Evolutionary conservation across 2,113 vertebrate species (phyloP), one percentile per base, ranked within the genome.

Genomic region (Euleptes europaea): DNA sequence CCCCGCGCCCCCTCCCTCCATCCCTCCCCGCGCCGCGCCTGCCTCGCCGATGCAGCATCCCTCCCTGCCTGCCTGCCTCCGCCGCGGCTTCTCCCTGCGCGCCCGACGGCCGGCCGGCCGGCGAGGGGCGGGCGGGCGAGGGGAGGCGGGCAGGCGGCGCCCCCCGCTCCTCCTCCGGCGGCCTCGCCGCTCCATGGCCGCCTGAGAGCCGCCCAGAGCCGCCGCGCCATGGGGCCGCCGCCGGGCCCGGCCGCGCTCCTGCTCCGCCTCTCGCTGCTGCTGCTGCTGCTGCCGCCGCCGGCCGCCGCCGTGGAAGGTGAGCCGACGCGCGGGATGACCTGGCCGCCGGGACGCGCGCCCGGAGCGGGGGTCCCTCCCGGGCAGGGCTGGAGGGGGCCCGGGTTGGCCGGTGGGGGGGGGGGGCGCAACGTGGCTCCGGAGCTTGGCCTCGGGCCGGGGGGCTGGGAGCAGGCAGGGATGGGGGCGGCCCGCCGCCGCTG

Each of bases 301-400:
- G 66, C 5, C 47, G 66, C n/a, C 66, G 80, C 80, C 80, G 66
- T 81, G 80, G 80, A 81, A 71, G 80, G 80, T 81, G 80, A 81
- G 80, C 38, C 31, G 31, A 31, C n/a, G 47, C 44, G n/a, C n/a
- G n/a, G n/a, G n/a, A n/a, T n/a, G n/a, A n/a, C n/a, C n/a, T n/a
- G n/a, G n/a, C n/a, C 44, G 44, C 44, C 44, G 44, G 44, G 44
- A 9, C 44, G 44, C 44, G 44, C 44, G 4, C 44, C 44, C 44
- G 9, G 44, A 44, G 44, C 44, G 4, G 44, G 44, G 44, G 44
- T 44, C 44, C 9, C 44, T 9, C 44, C 44, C 4, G 44, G 44
- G 44, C 44, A 5, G 4, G 4, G 49, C 49, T 2, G 13, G 49
- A 10, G 5, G 2, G 13, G 49, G 49, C 49, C 2, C 2, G 49